Conservation (phyloP, 1,140 invertebrate genomes). For the Drosophila kohkoa region DNA sequence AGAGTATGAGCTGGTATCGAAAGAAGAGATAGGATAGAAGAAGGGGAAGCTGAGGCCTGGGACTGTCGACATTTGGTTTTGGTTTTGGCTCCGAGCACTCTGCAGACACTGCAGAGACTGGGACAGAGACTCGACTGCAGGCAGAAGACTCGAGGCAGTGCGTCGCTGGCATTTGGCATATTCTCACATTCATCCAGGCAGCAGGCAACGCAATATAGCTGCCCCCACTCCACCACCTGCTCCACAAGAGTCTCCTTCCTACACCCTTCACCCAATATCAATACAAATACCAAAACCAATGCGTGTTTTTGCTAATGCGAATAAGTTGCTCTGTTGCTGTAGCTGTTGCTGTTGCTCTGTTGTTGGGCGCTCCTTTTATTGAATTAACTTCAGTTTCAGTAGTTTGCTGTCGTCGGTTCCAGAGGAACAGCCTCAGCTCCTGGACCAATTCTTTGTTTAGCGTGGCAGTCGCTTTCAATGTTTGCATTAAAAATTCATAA, state of each 20-base stretch:
- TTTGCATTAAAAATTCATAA: conserved; percentile 85
- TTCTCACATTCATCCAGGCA: conserved; percentile 72
- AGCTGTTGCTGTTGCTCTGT: conserved; percentile 37
- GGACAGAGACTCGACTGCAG: not conserved
- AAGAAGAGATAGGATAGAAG: conserved; percentile 9
- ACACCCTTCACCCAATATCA: conserved; percentile 8
- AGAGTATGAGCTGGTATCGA: conserved; percentile 15
- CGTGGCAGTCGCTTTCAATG: conserved; percentile 64
- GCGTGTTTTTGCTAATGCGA: conserved; percentile 80
- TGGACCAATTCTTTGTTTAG: conserved; percentile 30
- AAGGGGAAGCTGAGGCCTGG: not conserved
- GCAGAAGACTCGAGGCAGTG: conserved; percentile 15
- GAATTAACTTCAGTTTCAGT: conserved; percentile 74
- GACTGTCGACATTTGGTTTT: conserved; percentile 41
- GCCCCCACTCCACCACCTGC: conserved; percentile 29
- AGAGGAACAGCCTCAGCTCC: conserved; percentile 16
- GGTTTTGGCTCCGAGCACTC: conserved; percentile 22
- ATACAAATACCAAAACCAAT: conserved; percentile 33
- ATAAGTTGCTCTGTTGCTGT: conserved; percentile 66
- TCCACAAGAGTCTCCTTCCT: not conserved
- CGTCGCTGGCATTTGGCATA: conserved; percentile 73
- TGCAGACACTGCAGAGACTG: conserved; percentile 33
- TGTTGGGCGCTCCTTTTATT: conserved; percentile 59
- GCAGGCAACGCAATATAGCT: conserved; percentile 38
- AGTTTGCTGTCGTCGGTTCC: conserved; percentile 22